These are phyloP conservation scores for Clarias macrocephalus DNA, from an alignment of 2,113 vertebrate genomes.

Conservation along the genomic window DNA sequence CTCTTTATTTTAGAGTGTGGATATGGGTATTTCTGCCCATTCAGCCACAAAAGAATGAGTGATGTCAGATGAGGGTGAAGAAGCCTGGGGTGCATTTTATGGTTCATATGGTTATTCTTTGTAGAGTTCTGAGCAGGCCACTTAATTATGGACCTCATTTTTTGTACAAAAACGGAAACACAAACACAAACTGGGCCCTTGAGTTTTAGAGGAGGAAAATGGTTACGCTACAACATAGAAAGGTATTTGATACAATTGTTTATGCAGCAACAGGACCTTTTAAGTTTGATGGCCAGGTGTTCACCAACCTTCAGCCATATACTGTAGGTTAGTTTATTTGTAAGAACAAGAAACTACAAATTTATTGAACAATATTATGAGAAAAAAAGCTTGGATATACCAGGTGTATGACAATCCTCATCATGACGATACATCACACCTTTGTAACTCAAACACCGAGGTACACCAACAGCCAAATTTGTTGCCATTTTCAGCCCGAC, in stretches of 20 bases:
- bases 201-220: too few species aligned
- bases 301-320: neutral
- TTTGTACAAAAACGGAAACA: too few species aligned
- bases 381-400: neutral
- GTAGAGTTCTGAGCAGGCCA: neutral
- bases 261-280: neutral
- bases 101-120: too few species aligned
- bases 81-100: neutral
- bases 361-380: neutral
- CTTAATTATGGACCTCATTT: too few species aligned
- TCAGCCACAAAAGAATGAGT: neutral
- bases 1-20: neutral
- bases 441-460: constrained; percentile 61
- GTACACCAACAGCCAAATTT: constrained; percentile 56
- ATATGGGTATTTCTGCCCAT: neutral
- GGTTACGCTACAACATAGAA: too few species aligned
- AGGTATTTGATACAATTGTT: neutral
- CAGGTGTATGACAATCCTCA: accelerated
- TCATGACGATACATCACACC: neutral
- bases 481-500: constrained; percentile 78
- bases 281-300: neutral
- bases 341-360: neutral
- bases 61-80: neutral
- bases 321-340: neutral
- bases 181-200: too few species aligned